These are phyloP conservation scores for Drosophila mojavensis DNA, from an alignment of 1,140 invertebrate genomes.

Conservation along the genomic window DNA sequence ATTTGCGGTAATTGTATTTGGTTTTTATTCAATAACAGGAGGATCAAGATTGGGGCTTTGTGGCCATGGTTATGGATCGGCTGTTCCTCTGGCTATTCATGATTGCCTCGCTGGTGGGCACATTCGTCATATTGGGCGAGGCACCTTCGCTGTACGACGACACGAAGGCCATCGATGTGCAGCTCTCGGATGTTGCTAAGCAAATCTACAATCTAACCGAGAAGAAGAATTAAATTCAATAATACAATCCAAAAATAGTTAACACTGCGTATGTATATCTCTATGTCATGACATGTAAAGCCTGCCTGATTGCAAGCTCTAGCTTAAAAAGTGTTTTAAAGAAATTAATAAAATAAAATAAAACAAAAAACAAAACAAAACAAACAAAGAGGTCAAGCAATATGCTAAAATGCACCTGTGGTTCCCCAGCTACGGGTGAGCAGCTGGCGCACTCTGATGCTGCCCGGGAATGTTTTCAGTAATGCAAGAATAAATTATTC, in stretches of 20 bases:
- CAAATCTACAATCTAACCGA: constrained; percentile 85
- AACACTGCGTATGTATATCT: constrained; percentile 32
- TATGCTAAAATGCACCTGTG: constrained; percentile 62
- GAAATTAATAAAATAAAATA: constrained; percentile 33
- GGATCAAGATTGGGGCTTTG: constrained; percentile 99
- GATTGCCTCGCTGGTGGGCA: constrained; percentile 95
- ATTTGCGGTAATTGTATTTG: background rate
- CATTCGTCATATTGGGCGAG: constrained; percentile 93
- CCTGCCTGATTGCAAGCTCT: constrained; percentile 21
- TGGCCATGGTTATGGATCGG: constrained; percentile 99
- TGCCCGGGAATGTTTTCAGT: constrained; percentile 3
- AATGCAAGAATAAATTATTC: constrained; percentile 36
- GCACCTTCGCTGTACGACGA: constrained; percentile 96
- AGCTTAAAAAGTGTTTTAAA: constrained; percentile 66
- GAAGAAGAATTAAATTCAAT: constrained; percentile 81
- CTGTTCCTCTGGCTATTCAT: constrained; percentile 98
- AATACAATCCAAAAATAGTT: constrained; percentile 27
- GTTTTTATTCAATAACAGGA: constrained; percentile 86
- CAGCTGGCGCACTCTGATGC: constrained; percentile 29
- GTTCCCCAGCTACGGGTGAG: constrained; percentile 5
- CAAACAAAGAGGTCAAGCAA: constrained; percentile 43
- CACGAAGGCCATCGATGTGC: constrained; percentile 91
- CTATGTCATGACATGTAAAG: constrained; percentile 8
- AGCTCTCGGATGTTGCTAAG: constrained; percentile 92
- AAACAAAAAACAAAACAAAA: constrained; percentile 55